Evolutionary conservation across 37 sponge, comb jelly and placozoan genomes (phyloP).

Genomic region (Diacarnus erythraeanus): DNA sequence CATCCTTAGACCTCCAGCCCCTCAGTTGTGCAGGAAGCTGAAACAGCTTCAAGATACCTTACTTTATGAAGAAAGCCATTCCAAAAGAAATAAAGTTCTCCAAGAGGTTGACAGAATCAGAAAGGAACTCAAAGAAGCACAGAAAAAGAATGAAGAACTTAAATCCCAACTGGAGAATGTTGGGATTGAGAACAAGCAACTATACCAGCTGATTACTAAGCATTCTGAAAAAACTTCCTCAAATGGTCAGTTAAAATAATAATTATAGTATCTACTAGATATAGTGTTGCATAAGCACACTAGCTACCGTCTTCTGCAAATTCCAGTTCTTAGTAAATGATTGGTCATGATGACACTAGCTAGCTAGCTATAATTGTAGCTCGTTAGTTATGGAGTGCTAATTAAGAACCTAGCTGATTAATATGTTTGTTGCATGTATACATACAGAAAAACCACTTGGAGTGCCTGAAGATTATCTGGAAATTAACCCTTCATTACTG

Average conservation of each 20-base stretch:
- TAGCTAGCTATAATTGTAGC: no score
- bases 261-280: no score
- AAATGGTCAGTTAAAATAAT: background rate
- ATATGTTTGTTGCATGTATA: no score
- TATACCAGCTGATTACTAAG: background rate
- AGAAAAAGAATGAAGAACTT: background rate
- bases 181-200: background rate
- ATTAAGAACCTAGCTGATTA: no score
- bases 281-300: no score
- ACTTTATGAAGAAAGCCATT: background rate
- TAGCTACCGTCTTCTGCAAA: no score
- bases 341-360: no score
- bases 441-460: background rate
- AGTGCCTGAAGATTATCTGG: background rate
- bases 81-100: background rate
- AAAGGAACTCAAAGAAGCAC: background rate
- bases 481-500: background rate
- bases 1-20: background rate
- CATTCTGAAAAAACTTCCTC: background rate
- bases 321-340: no score
- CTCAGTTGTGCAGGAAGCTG: background rate
- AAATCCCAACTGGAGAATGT: background rate
- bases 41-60: constrained; percentile 3
- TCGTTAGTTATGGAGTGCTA: no score
- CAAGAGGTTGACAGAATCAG: background rate